phyloP scores from a whole-genome alignment of 2,888 invertebrate species.

The Emmelina monodactyla region DNA sequence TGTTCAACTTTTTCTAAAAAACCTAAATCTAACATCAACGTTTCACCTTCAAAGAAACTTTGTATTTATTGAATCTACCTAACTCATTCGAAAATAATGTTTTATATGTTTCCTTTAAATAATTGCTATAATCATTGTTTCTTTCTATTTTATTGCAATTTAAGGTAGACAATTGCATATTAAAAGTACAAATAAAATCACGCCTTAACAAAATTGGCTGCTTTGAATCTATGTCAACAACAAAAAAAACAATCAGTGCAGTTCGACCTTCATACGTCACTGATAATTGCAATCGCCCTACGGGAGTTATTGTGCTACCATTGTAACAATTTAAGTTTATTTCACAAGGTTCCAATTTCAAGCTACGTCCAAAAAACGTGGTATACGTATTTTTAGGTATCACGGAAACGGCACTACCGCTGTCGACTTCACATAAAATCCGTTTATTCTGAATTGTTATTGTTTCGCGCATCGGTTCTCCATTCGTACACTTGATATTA shows the following conservation, averaged over 20 bases:
- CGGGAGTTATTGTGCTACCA: no score
- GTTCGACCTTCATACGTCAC: no score
- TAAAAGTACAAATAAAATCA: conserved; percentile 11
- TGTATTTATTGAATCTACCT: conserved; percentile 12
- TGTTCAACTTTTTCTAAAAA: conserved; percentile 11
- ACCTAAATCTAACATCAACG: conserved; percentile 9
- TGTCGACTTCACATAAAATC: no score
- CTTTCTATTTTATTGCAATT: conserved; percentile 9
- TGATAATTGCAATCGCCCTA: no score
- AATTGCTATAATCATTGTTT: no score
- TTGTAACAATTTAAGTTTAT: no score
- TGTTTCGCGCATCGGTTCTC: conserved; percentile 9
- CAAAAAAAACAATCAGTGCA: conserved; percentile 4
- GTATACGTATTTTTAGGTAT: no score
- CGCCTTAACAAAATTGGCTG: conserved; percentile 5
- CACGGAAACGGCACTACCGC: no score
- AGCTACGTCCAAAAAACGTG: no score
- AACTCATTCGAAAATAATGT: conserved; percentile 9
- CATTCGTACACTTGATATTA: conserved; percentile 6
- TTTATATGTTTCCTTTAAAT: conserved; percentile 5
- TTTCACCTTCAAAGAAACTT: conserved; percentile 12
- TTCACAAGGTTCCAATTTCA: no score
- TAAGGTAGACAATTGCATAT: conserved; percentile 7
- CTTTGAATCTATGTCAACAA: background rate
- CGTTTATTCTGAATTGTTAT: no score